Conservation (phyloP, 2,797 vertebrate genomes). For the Notoglanidium macrostoma region DNA sequence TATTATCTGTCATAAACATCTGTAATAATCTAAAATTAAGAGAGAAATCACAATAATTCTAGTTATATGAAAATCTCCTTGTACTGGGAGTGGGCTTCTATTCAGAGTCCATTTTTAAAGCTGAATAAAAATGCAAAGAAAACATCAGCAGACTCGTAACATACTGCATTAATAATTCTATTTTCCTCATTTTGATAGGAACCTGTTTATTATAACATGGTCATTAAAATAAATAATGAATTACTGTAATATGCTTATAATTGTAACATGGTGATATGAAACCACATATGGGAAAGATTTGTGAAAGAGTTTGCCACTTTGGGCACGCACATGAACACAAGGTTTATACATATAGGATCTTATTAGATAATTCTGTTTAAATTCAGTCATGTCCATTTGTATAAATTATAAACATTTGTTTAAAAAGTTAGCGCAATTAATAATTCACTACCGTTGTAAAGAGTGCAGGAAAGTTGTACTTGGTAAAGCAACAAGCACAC, state of each 20-base stretch:
- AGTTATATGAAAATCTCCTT: neutral
- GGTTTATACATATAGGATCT: slow-evolving; percentile 66
- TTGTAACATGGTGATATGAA: slow-evolving; percentile 57
- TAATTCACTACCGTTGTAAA: neutral
- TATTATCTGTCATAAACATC: neutral
- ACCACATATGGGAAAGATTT: slow-evolving; percentile 27
- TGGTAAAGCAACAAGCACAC: neutral
- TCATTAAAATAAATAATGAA: no score
- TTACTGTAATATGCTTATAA: neutral
- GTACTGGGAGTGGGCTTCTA: neutral
- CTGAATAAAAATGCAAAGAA: neutral
- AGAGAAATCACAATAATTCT: neutral
- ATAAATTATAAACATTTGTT: slow-evolving; percentile 65
- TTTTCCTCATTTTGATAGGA: neutral
- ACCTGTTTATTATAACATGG: neutral
- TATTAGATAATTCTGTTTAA: slow-evolving; percentile 81
- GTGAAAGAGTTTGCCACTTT: slow-evolving; percentile 63
- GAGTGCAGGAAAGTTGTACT: neutral
- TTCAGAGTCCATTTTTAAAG: neutral
- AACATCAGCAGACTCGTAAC: neutral
- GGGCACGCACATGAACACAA: neutral
- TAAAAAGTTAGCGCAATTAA: slow-evolving; percentile 65
- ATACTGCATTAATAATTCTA: neutral
- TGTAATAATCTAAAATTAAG: neutral
- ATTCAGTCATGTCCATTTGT: slow-evolving; percentile 65